phyloP scores from a whole-genome alignment of 2,113 vertebrate species.

The Laterallus jamaicensis region DNA sequence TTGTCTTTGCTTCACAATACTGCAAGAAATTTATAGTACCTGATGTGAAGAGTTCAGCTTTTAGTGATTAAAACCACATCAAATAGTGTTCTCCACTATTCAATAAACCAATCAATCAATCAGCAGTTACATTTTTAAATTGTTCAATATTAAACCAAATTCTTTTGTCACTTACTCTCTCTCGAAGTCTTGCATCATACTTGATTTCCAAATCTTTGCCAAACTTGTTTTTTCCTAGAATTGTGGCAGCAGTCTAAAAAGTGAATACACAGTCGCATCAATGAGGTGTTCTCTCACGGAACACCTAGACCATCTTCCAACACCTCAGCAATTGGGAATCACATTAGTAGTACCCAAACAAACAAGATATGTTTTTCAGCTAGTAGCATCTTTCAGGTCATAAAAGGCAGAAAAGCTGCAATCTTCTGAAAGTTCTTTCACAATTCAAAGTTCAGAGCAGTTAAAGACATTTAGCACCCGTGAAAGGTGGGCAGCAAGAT shows the following conservation, averaged over 20 bases:
- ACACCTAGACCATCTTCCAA: not conserved
- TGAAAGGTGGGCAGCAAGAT: not conserved
- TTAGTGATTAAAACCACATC: not conserved
- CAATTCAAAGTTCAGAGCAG: not conserved
- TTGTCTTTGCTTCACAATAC: not conserved
- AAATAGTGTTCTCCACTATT: not conserved
- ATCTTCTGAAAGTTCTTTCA: not conserved
- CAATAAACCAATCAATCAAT: not conserved
- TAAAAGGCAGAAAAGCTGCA: not conserved
- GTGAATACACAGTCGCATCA: not conserved
- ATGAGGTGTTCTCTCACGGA: not conserved
- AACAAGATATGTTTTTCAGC: not conserved
- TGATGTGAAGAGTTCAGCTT: not conserved
- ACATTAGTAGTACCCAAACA: not conserved
- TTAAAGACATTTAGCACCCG: not conserved
- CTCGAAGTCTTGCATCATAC: slow-evolving; percentile 87
- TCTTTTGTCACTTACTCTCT: slow-evolving; percentile 81
- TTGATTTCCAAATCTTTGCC: slow-evolving; percentile 80
- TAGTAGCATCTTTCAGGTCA: not conserved
- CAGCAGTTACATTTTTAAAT: not conserved
- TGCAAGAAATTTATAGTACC: not conserved
- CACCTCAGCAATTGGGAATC: not conserved
- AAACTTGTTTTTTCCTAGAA: slow-evolving; percentile 82
- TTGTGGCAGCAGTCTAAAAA: slow-evolving; percentile 86
- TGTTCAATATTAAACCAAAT: not conserved